These are phyloP conservation scores for Drosophila bocki DNA, from an alignment of 1,140 invertebrate species.

Conservation along the genomic window DNA sequence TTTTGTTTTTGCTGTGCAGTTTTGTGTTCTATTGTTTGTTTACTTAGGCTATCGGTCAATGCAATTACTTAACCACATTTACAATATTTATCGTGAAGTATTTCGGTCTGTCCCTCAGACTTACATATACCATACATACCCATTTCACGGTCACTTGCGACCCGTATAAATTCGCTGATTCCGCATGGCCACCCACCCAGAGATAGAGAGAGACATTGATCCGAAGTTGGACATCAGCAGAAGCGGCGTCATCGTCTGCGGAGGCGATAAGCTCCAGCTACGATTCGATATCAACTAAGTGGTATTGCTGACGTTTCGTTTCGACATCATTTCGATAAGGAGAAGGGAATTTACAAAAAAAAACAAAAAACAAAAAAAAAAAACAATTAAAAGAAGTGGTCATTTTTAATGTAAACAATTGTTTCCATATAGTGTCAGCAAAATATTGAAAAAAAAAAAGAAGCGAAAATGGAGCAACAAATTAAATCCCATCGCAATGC, in stretches of 20 bases:
- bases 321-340: conserved; percentile 8
- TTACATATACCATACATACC: conserved; percentile 3
- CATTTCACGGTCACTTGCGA: conserved; percentile 25
- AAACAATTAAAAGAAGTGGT: too few relatives aligned
- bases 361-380: neutral
- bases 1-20: conserved; percentile 2
- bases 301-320: conserved; percentile 18
- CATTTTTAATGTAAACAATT: conserved; percentile 10
- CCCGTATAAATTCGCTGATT: conserved; percentile 35
- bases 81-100: conserved; percentile 35
- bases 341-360: conserved; percentile 3
- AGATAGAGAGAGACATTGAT: conserved; percentile 7
- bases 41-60: conserved; percentile 47
- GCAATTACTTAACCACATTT: conserved; percentile 56
- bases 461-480: neutral
- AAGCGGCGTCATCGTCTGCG: conserved; percentile 6
- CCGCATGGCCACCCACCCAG: conserved; percentile 7
- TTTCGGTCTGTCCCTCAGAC: conserved; percentile 1
- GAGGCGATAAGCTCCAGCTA: conserved; percentile 25
- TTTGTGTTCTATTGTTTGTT: conserved; percentile 26
- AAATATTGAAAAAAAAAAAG: neutral
- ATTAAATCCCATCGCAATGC: neutral
- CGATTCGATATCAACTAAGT: conserved; percentile 28
- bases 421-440: neutral
- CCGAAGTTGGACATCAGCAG: conserved; percentile 8